Percentiles rank a stretch among this genome's conserved stretches.
These are phyloP conservation scores for Hydriomena furcata DNA, from an alignment of 2,888 invertebrate genomes.

Conservation along the genomic window DNA sequence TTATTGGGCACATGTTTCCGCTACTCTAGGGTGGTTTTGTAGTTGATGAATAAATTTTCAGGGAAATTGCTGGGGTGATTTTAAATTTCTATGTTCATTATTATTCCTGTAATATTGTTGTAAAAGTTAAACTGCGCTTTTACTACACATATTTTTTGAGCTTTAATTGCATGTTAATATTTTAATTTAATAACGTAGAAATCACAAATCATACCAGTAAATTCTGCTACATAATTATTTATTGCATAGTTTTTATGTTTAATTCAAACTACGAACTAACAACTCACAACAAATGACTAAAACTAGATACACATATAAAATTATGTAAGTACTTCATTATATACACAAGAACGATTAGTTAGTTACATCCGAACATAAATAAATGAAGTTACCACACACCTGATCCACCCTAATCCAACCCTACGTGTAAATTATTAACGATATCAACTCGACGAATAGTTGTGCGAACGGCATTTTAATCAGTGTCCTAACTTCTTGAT, in stretches of 20 bases:
- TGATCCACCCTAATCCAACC: slow-evolving; percentile 62
- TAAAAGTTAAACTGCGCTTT: neutral
- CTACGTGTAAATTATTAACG: slow-evolving; percentile 80
- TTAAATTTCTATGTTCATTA: slow-evolving; percentile 18
- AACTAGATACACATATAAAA: slow-evolving; percentile 4
- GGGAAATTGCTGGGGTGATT: slow-evolving; percentile 27
- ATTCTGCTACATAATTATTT: too few species aligned
- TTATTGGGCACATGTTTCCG: slow-evolving; percentile 67
- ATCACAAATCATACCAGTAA: too few species aligned
- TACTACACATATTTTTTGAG: neutral
- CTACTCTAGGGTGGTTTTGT: slow-evolving; percentile 52
- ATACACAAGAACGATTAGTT: slow-evolving; percentile 17
- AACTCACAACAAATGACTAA: too few species aligned
- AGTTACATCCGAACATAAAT: slow-evolving; percentile 34
- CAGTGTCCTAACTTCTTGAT: slow-evolving; percentile 85
- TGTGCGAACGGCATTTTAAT: slow-evolving; percentile 82
- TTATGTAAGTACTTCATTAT: slow-evolving; percentile 5
- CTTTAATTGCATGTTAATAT: too few species aligned
- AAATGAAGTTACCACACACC: slow-evolving; percentile 55
- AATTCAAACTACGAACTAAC: too few species aligned
- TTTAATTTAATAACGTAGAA: too few species aligned
- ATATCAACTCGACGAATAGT: slow-evolving; percentile 81
- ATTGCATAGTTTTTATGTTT: too few species aligned
- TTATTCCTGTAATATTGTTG: slow-evolving; percentile 16
- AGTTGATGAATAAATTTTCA: slow-evolving; percentile 59